phyloP scores from a whole-genome alignment of 1,140 invertebrate species.

The Oryzaephilus surinamensis region DNA sequence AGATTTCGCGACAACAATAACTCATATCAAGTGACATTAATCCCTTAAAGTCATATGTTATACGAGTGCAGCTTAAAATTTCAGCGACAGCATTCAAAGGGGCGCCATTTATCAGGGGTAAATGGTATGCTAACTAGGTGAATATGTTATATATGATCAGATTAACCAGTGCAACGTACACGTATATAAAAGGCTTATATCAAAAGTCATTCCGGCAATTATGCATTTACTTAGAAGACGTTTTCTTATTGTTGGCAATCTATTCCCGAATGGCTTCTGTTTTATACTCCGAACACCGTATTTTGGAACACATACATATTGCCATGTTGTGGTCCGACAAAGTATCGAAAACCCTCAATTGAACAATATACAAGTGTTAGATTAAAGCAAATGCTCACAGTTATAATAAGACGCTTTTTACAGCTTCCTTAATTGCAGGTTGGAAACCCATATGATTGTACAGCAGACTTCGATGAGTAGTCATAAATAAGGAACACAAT shows the following conservation, averaged over 20 bases:
- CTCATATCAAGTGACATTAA: slow-evolving; percentile 18
- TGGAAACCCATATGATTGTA: slow-evolving; percentile 16
- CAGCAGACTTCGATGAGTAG: slow-evolving; percentile 15
- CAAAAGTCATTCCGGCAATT: slow-evolving; percentile 14
- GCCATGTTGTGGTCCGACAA: no score
- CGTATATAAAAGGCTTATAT: no score
- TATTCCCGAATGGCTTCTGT: no score
- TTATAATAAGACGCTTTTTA: slow-evolving; percentile 18
- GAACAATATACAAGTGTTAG: slow-evolving; percentile 7
- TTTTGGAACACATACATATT: no score
- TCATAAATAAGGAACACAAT: slow-evolving; percentile 22
- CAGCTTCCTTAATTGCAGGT: slow-evolving; percentile 19
- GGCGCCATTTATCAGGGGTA: slow-evolving; percentile 20
- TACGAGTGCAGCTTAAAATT: slow-evolving; percentile 21
- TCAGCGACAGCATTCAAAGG: slow-evolving; percentile 19
- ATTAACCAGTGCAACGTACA: no score
- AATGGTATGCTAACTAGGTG: slow-evolving; percentile 23
- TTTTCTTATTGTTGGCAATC: no score
- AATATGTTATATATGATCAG: no score
- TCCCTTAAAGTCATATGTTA: slow-evolving; percentile 22
- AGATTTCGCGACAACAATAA: slow-evolving; percentile 21
- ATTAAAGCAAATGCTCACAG: slow-evolving; percentile 9
- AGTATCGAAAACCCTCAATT: no score
- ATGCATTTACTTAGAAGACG: no score
- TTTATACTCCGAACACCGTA: no score